Evolutionary conservation across 2,888 invertebrate genomes (phyloP).

Genomic region (Luffia ferchaultella): DNA sequence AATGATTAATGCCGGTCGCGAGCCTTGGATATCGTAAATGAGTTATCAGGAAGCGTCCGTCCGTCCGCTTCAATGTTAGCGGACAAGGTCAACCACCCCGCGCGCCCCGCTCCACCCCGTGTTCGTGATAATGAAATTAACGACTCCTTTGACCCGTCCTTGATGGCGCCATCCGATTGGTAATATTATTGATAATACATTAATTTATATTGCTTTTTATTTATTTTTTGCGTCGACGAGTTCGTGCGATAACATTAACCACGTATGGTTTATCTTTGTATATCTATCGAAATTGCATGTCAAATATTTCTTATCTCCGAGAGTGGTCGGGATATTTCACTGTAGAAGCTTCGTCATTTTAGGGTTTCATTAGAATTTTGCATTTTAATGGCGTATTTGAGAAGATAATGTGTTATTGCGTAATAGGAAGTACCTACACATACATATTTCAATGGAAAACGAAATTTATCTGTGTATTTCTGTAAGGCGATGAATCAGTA

Average conservation of each 20-base stretch:
- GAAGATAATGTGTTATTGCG: too few relatives aligned
- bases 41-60: slow-evolving; percentile 58
- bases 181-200: slow-evolving; percentile 2
- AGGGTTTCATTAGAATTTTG: too few relatives aligned
- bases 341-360: too few relatives aligned
- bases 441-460: too few relatives aligned
- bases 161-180: slow-evolving; percentile 3
- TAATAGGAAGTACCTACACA: too few relatives aligned
- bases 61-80: slow-evolving; percentile 53
- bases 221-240: background rate
- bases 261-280: background rate
- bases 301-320: background rate
- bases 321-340: background rate
- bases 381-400: too few relatives aligned
- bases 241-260: background rate
- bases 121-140: slow-evolving; percentile 13
- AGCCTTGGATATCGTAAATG: slow-evolving; percentile 45
- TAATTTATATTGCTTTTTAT: background rate
- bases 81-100: slow-evolving; percentile 34
- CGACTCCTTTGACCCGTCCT: slow-evolving; percentile 7
- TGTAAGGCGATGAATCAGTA: too few relatives aligned
- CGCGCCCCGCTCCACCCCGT: slow-evolving; percentile 13
- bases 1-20: slow-evolving; percentile 58
- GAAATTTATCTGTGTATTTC: too few relatives aligned
- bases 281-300: background rate